These are phyloP conservation scores for Drosophila prolongata DNA, from an alignment of 2,888 invertebrate genomes.

Conservation along the genomic window DNA sequence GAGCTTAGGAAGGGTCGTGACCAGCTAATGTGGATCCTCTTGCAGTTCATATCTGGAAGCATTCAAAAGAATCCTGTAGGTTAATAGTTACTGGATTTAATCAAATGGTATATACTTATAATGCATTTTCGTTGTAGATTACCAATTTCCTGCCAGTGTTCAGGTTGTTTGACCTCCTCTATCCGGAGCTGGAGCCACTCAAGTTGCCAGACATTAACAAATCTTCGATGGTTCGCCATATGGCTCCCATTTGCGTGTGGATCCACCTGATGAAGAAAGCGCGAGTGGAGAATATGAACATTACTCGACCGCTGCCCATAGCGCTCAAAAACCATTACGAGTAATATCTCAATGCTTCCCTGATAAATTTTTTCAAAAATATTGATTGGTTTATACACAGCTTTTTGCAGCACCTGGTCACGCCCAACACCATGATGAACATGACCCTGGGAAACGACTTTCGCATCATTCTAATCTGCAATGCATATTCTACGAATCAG, in stretches of 20 bases:
- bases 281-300: slow-evolving; percentile 92
- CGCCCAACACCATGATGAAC: slow-evolving; percentile 89
- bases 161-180: slow-evolving; percentile 95
- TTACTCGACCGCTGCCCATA: slow-evolving; percentile 91
- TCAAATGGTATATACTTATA: not conserved
- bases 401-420: slow-evolving; percentile 93
- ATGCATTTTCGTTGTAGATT: slow-evolving; percentile 85
- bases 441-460: slow-evolving; percentile 95
- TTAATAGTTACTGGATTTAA: not conserved
- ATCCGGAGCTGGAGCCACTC: slow-evolving; percentile 95
- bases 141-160: slow-evolving; percentile 95
- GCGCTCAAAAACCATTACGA: slow-evolving; percentile 93
- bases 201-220: slow-evolving; percentile 95
- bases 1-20: slow-evolving; percentile 96
- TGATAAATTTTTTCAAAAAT: not conserved
- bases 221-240: slow-evolving; percentile 88
- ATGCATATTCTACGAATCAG: slow-evolving; percentile 96
- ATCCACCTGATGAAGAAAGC: slow-evolving; percentile 97
- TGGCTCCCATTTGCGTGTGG: slow-evolving; percentile 98
- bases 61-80: slow-evolving; percentile 95
- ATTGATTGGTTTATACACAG: slow-evolving; percentile 84
- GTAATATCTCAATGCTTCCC: slow-evolving; percentile 83
- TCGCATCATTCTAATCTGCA: slow-evolving; percentile 95
- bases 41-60: slow-evolving; percentile 98
- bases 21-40: slow-evolving; percentile 99